Evolutionary conservation across 2,113 vertebrate species (phyloP).

Genomic region (Nansenia antarctica): DNA sequence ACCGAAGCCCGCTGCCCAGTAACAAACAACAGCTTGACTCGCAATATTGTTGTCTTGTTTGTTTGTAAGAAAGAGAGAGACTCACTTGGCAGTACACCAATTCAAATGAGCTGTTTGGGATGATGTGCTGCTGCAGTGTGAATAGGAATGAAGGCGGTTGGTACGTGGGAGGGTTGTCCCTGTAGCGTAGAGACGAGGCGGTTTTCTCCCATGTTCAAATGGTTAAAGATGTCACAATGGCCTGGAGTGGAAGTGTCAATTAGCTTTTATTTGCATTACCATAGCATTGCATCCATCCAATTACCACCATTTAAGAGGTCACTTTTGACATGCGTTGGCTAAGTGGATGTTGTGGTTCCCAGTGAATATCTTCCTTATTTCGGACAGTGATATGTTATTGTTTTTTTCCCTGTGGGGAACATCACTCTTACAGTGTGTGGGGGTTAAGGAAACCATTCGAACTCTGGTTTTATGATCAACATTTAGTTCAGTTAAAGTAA

Average conservation of each 20-base stretch:
- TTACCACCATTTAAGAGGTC: slow-evolving; percentile 50
- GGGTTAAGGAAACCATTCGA: background rate
- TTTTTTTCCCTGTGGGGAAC: too few species aligned
- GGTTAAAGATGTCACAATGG: slow-evolving; percentile 35
- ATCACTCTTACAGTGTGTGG: slow-evolving; percentile 17
- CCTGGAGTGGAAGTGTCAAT: slow-evolving; percentile 53
- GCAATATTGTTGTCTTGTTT: slow-evolving; percentile 61
- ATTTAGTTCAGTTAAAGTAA: slow-evolving; percentile 15
- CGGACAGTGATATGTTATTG: slow-evolving; percentile 24
- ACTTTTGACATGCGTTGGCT: slow-evolving; percentile 51
- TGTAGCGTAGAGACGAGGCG: background rate
- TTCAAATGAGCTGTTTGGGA: slow-evolving; percentile 64
- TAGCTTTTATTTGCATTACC: slow-evolving; percentile 57
- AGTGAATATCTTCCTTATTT: slow-evolving; percentile 1
- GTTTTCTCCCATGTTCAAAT: slow-evolving; percentile 26
- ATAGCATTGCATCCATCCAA: slow-evolving; percentile 43
- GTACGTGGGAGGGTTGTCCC: slow-evolving; percentile 45
- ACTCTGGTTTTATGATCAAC: background rate
- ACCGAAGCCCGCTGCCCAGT: slow-evolving; percentile 45
- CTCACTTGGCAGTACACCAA: slow-evolving; percentile 54
- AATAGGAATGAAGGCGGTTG: slow-evolving; percentile 45
- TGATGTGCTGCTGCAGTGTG: slow-evolving; percentile 42
- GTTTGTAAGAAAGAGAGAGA: slow-evolving; percentile 58
- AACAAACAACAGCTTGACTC: slow-evolving; percentile 70
- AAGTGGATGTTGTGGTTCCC: slow-evolving; percentile 33